Evolutionary conservation across 2,113 vertebrate genomes (phyloP).

Genomic region (Lampris megalopsis): DNA sequence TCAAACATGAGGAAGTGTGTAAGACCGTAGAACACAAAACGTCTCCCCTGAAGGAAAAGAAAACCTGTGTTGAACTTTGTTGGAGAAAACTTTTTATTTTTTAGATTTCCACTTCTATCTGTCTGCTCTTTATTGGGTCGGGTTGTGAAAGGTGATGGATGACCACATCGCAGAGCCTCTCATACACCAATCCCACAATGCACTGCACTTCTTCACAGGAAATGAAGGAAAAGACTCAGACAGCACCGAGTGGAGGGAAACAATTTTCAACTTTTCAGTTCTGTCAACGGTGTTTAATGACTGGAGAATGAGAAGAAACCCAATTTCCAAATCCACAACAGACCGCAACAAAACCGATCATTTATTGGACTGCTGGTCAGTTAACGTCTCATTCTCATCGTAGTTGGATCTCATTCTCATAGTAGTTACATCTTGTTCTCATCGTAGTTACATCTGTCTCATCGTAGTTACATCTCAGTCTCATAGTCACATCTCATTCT

Average conservation of each 20-base stretch:
- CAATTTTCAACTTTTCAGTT: conserved; percentile 69
- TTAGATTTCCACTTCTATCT: conserved; percentile 10
- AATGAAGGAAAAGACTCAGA: conserved; percentile 64
- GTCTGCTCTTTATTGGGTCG: conserved; percentile 1
- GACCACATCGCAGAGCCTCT: conserved; percentile 58
- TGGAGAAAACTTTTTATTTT: conserved; percentile 35
- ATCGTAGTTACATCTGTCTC: no score
- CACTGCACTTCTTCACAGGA: conserved; percentile 69
- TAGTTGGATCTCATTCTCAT: no score
- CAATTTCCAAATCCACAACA: no score
- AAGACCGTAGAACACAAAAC: no score
- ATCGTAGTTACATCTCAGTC: no score
- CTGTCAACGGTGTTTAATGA: conserved; percentile 35
- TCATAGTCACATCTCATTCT: no score
- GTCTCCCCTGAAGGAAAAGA: background rate
- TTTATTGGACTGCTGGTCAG: no score
- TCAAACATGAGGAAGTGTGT: no score
- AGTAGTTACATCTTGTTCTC: no score
- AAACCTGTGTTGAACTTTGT: conserved; percentile 21
- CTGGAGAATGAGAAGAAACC: no score
- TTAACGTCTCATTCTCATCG: no score
- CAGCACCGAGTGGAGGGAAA: conserved; percentile 26
- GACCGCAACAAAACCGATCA: no score
- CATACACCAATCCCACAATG: conserved; percentile 61
- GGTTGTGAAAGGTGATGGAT: conserved; percentile 59